These are phyloP conservation scores for Myxocyprinus asiaticus DNA, from an alignment of 2,113 vertebrate genomes.

Conservation along the genomic window DNA sequence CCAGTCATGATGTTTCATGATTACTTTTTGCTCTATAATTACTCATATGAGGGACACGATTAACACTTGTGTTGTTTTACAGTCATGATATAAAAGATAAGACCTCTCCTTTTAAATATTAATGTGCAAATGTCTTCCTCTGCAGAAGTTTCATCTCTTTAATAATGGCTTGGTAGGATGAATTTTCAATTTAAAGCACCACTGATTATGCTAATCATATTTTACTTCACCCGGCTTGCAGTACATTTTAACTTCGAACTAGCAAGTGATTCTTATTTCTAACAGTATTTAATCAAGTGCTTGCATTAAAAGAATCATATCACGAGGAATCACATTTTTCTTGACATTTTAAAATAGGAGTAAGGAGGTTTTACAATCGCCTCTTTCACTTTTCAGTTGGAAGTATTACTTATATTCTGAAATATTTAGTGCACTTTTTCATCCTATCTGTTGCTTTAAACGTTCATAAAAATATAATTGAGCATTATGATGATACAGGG, in stretches of 20 bases:
- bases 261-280: neutral
- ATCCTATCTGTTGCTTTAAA: neutral
- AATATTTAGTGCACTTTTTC: neutral
- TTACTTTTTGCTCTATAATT: neutral
- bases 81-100: neutral
- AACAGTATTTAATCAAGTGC: neutral
- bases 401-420: neutral
- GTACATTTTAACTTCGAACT: neutral
- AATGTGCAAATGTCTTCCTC: neutral
- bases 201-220: neutral
- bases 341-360: no score
- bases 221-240: neutral
- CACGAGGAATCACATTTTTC: no score
- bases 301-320: neutral
- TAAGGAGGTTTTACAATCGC: neutral
- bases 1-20: neutral
- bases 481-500: neutral
- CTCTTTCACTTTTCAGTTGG: neutral
- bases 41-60: neutral
- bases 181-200: constrained; percentile 18
- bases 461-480: constrained; percentile 9
- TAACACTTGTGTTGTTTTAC: neutral
- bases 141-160: neutral
- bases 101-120: constrained; percentile 13
- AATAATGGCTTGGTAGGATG: constrained; percentile 20